Base-by-base conservation (phyloP, 2,888 invertebrate species). In the Amphimallon solstitiale region DNA sequence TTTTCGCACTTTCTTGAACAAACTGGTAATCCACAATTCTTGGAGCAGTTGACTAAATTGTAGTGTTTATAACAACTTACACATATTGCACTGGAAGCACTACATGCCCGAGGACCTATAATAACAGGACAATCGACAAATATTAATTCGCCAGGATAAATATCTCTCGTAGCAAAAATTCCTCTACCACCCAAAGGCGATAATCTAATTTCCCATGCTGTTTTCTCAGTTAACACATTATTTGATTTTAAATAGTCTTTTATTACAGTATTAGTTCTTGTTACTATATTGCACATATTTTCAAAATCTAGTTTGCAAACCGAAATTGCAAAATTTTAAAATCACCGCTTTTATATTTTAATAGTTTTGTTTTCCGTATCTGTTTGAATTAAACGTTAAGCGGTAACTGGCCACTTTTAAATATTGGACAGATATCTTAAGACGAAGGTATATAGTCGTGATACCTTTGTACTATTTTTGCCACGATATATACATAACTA, bases 91-190 rank as follows among this genome's bases (percentile, higher is more conserved):
- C 86, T 85, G 14, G 85, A 79, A 37, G 82, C 82, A 63, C 76
- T 77, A 60, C 85, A 84, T 37, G 86, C 84, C 48, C 91, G 86
- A 0, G 92, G 92, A 0, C 93, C 93, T 54, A 87, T 80, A 43
- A 93, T 84, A 45, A 93, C 80, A 0, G 93, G 90, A 61, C 83
- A 84, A 78, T 93, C 93, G 9, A 86, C 84, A 76, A 90, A 92
- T 56, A 94, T 86, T 29, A 90, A 79, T 79, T 92, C 91, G 38
- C 92, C 91, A 29, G 84, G 78, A 65, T 82, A 79, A 43, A 93
- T 89, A 75, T 91, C 87, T 68, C 87, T 85, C 2, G 83, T 86
- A 14, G 92, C 90, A 72, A 92, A 86, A 1, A 93, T 78, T 1
- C 93, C 93, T 17, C 91, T 88, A 5, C 92, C 93, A 46, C 89